These are phyloP conservation scores for Athalia rosae DNA, from an alignment of 2,888 invertebrate species.

Conservation along the genomic window DNA sequence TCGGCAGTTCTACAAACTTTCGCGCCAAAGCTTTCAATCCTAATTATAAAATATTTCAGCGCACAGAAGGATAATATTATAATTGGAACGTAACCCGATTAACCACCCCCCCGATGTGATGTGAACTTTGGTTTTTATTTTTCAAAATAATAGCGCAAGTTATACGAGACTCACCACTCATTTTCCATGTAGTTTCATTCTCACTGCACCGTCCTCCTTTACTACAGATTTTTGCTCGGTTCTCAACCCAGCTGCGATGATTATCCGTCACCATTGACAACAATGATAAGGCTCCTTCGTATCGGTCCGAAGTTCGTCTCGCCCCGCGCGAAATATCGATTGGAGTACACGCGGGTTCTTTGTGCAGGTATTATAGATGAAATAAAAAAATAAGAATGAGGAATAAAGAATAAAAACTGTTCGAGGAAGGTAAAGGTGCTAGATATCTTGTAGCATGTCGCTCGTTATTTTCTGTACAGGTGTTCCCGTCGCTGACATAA, in stretches of 20 bases:
- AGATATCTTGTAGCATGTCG: background rate
- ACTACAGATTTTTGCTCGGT: constrained; percentile 52
- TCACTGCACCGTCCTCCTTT: constrained; percentile 40
- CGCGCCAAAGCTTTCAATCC: no score
- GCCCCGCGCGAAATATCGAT: constrained; percentile 56
- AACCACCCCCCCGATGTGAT: no score
- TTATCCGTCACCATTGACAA: constrained; percentile 55
- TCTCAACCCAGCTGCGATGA: constrained; percentile 41
- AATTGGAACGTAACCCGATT: no score
- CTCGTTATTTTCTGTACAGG: background rate
- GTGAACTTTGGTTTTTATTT: background rate
- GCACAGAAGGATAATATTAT: no score
- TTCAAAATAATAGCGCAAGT: background rate
- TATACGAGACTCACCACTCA: constrained; percentile 44
- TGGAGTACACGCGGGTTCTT: constrained; percentile 22
- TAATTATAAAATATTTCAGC: no score
- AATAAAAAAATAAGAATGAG: background rate
- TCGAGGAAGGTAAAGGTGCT: background rate
- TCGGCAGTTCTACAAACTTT: no score
- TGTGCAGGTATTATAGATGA: constrained; percentile 5
- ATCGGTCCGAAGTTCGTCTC: constrained; percentile 13
- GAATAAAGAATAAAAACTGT: background rate
- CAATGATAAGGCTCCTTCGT: constrained; percentile 58
- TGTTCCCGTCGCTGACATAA: no score
- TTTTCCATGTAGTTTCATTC: constrained; percentile 47